Base-by-base conservation (phyloP, 2,797 vertebrate species). In the Gadopsis marmoratus region DNA sequence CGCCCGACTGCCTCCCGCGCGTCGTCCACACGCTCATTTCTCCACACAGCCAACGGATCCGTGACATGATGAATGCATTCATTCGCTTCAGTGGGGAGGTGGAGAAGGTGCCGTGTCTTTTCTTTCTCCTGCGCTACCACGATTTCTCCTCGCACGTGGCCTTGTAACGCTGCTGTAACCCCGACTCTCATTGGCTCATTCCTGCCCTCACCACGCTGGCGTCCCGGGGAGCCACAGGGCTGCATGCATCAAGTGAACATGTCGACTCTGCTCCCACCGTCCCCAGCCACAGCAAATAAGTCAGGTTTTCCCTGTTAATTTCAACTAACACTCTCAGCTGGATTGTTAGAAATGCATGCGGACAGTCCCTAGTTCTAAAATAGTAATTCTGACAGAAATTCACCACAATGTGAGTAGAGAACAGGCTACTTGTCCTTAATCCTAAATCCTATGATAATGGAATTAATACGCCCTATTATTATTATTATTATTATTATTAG, bases 171-270 rank as follows among this genome's bases (percentile, higher is more conserved):
- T 43, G 47, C 51, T 33, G 59, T 5, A 45, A 51, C 29, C 31
- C 65, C 3, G 26, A 14, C 54, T 56, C 58, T n/a, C 31, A 11
- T 3, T 6, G 12, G 35, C 48, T 71, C 39, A 26, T 0, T 0
- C 54, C 50, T 0, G n/a, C 33, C 71, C 65, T 78, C 12, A 79
- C 81, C 81, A 16, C 13, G 5, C 8, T 0, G 35, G 21, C 61
- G 62, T 82, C 41, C 41, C 41, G 71, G 70, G 83, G 63, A 37
- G 79, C 67, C 43, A 77, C 73, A 51, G 23, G 73, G 72, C 72
- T 19, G 70, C 66, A 53, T 51, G 75, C 68, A 43, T 70, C 67
- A 74, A 77, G 89, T 89, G 61, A 81, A 29, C 12, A 4, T 79
- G 86, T 81, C 87, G 81, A 75, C 81, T 85, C 76, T 48, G 0